These are phyloP conservation scores for Hyalella azteca DNA, from an alignment of 2,888 invertebrate species.

Conservation along the genomic window DNA sequence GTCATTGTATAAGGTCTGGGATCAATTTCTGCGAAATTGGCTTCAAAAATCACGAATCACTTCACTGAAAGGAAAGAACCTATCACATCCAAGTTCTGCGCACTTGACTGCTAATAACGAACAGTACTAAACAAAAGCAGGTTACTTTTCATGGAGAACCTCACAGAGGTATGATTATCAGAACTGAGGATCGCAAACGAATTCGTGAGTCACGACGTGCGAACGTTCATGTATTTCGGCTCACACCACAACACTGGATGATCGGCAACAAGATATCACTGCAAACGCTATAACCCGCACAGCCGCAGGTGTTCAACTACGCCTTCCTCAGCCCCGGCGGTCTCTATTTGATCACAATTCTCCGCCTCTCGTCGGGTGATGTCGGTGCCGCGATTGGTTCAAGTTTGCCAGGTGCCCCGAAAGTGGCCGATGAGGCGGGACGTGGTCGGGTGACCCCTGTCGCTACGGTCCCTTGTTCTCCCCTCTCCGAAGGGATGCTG, in stretches of 20 bases:
- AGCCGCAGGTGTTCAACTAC: neutral
- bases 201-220: no score
- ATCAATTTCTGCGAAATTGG: neutral
- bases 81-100: no score
- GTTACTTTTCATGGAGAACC: no score
- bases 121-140: no score
- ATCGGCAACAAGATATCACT: constrained; percentile 3
- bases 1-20: constrained; percentile 43
- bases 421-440: neutral
- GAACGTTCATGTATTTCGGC: no score
- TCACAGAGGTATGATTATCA: no score
- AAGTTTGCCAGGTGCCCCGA: neutral
- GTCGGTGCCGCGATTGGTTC: neutral
- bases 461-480: neutral
- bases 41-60: neutral
- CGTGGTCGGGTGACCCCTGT: neutral
- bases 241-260: no score
- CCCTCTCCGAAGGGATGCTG: neutral
- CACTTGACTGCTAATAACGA: no score
- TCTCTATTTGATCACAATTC: neutral
- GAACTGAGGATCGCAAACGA: no score
- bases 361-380: neutral
- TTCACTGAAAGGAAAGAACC: no score
- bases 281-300: neutral
- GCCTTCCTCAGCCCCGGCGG: neutral